Base-by-base conservation (phyloP, 2,797 vertebrate species). In the Emys orbicularis region DNA sequence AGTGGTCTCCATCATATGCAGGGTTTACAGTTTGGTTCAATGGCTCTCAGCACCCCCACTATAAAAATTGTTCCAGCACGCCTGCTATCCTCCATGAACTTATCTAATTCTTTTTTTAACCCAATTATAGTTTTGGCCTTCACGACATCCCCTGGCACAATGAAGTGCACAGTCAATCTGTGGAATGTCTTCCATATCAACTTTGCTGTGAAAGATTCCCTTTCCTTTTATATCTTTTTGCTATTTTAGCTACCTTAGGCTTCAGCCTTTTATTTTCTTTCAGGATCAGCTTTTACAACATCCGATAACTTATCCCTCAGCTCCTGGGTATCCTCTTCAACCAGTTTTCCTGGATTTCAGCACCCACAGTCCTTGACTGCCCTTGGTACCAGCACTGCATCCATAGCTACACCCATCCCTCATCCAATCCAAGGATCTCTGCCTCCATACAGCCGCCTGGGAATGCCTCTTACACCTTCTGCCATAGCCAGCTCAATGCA, bases 351-450 rank as follows among this genome's bases (percentile, higher is more conserved):
- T 0, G 99, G 99, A 93, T 99, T 99, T 97, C 99, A 99, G 98
- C 99, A 99, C 81, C 99, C 99, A 1, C 99, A 99, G 98, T 98
- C 99, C 68, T 98, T 99, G 96, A 98, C 99, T 1, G 99, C 99
- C 89, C 98, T 99, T 93, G 98, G 99, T 91, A 98, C 98, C 93
- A 98, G 99, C 96, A 94, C 99, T 2, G 98, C 98, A 2, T 99
- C 99, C 79, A 98, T 99, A 93, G 98, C 98, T 4, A 98, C 98
- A 5, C 98, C 99, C 89, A 98, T 99, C 94, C 98, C 99, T 44
- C 99, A 99, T 96, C 99, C 99, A 5, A 99, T 99, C 91, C 99
- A 99, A 98, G 99, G 99, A 87, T 99, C 99, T 29, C 98, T 99
- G 97, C 99, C 99, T 65, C 99, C 99, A 0, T 99, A 99, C 94